Base-by-base conservation (phyloP, 2,113 vertebrate species). In the Origma solitaria region DNA sequence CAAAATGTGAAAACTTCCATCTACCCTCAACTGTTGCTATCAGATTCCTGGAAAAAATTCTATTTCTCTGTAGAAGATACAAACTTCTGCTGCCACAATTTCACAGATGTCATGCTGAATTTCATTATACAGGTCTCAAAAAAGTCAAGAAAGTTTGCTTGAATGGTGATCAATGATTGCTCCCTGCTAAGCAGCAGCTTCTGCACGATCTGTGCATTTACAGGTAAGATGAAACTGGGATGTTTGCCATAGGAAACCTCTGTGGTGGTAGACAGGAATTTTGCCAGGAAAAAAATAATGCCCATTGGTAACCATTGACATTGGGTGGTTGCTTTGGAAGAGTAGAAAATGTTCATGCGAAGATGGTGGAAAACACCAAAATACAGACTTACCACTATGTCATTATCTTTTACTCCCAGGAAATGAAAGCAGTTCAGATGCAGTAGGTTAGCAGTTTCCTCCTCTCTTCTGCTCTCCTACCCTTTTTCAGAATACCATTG, bases 161-260 rank as follows among this genome's bases (percentile, higher is more conserved):
- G 82, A 88, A 66, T 88, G 72, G 61, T 5, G 35, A 88, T 78
- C 17, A 6, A 3, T 71, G 18, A 47, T 31, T 66, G 33, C 24
- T 86, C 37, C 58, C 82, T 88, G 81, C 31, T 65, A 94, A 49
- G 75, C 42, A 84, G 44, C 38, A 96, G 79, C 73, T 95, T 50
- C 38, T 86, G 49, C 24, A 51, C 5, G 37, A 90, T 90, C 92
- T 93, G 79, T 90, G 83, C 82, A 58, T 92, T 95, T 96, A 80
- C 82, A 86, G 54, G 33, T 58, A 85, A 37, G 33, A 58, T 65
- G 78, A 94, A 95, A 89, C 72, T 71, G 28, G 91, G 60, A 86
- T 17, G 15, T 84, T 95, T 96, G 50, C 61, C 82, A 25, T 47
- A 31, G 78, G 69, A 97, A 96, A 64, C n/a, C 47, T 71, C 64